Percentiles rank a stretch among this genome's conserved stretches.
Conservation (phyloP, 2,113 vertebrate species). For the Nerophis lumbriciformis region DNA sequence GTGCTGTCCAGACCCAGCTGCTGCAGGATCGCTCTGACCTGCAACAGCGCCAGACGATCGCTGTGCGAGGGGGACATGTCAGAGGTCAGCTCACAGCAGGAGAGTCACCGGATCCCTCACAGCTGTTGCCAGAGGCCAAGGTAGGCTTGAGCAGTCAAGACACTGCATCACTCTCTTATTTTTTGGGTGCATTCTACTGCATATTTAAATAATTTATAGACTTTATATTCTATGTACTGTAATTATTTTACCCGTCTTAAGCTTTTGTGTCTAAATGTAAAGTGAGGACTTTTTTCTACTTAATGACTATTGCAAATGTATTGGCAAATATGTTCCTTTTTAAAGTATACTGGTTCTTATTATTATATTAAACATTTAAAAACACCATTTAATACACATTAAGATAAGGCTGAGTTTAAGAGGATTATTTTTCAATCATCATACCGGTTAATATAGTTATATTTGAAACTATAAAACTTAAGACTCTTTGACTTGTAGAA, state of each 20-base stretch:
- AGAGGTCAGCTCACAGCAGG: constrained; percentile 44
- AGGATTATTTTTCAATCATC: background rate
- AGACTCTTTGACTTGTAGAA: background rate
- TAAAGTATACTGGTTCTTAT: no score
- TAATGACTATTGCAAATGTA: no score
- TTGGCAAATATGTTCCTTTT: no score
- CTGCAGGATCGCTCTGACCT: constrained; percentile 93
- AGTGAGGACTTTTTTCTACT: no score
- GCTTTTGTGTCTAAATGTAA: no score
- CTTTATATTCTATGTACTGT: no score
- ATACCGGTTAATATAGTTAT: background rate
- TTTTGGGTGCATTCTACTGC: background rate
- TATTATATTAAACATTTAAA: no score
- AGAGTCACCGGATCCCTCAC: constrained; percentile 45
- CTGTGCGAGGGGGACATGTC: constrained; percentile 57
- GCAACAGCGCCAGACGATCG: constrained; percentile 93
- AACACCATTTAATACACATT: background rate
- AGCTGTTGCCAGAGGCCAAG: constrained; percentile 48
- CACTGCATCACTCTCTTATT: constrained; percentile 1
- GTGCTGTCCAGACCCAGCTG: constrained; percentile 96
- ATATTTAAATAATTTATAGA: background rate
- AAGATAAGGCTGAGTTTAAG: background rate
- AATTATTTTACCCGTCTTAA: no score
- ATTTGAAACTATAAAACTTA: background rate
- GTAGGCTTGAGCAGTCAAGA: constrained; percentile 35